Evolutionary conservation across 2,888 invertebrate species (phyloP).

Genomic region (Apotomis turbidana): DNA sequence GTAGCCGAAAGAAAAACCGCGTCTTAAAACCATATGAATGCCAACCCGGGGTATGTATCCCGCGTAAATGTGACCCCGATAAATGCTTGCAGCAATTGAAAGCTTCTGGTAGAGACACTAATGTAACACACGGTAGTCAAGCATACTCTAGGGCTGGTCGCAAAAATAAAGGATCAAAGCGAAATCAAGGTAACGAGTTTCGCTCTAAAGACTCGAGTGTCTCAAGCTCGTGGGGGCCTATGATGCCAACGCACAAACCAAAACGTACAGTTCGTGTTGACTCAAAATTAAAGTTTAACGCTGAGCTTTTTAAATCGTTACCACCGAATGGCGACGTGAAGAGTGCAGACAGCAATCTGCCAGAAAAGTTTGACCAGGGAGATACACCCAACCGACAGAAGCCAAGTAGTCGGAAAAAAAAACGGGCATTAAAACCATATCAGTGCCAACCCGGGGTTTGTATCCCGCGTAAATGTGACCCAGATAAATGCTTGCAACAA

Average conservation of each 20-base stretch:
- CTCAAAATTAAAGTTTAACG: constrained; percentile 18
- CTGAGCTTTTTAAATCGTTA: background rate
- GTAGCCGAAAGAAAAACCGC: background rate
- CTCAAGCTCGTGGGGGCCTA: background rate
- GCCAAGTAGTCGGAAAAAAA: background rate
- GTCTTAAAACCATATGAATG: background rate
- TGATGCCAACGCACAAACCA: background rate
- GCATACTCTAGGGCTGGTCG: no score
- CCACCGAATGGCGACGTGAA: background rate
- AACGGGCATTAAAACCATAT: background rate
- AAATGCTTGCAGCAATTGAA: no score
- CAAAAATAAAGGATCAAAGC: background rate
- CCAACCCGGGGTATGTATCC: constrained; percentile 5
- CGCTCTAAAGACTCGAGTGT: background rate
- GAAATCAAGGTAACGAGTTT: background rate
- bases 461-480: constrained; percentile 4
- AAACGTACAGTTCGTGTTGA: constrained; percentile 14
- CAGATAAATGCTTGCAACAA: no score
- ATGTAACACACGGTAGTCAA: no score
- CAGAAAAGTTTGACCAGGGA: background rate
- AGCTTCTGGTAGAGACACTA: no score
- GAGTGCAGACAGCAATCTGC: no score
- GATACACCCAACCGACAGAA: background rate
- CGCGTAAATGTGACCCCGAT: background rate
- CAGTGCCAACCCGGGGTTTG: constrained; percentile 4